A percentile compares a stretch with the other conserved stretches of the same genome.
Evolutionary conservation across 2,113 vertebrate genomes (phyloP).

Genomic region (Proteles cristata): DNA sequence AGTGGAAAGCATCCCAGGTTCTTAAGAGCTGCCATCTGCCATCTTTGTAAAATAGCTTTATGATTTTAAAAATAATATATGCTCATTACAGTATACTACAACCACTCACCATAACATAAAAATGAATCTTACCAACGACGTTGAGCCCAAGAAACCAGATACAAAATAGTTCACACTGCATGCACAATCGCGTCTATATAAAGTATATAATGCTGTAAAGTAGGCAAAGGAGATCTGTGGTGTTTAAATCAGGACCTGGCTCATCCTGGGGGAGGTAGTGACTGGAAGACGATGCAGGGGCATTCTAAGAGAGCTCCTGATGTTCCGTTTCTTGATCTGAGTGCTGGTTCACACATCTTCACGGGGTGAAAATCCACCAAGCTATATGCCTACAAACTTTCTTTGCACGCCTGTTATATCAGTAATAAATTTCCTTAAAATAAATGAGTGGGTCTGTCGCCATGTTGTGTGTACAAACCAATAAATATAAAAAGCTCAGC

Average conservation of each 20-base stretch:
- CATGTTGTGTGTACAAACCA: neutral
- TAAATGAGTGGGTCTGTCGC: neutral
- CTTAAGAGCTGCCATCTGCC: neutral
- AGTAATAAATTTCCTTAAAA: conserved; percentile 15
- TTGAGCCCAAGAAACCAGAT: neutral
- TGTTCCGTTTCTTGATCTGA: neutral
- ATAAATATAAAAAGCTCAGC: neutral
- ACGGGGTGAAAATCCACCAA: neutral
- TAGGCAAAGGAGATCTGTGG: neutral
- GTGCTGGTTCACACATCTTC: neutral
- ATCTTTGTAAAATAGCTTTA: neutral
- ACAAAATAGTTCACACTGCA: neutral
- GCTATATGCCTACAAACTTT: neutral
- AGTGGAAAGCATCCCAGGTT: neutral
- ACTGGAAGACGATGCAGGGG: neutral
- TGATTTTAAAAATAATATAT: conserved; percentile 7
- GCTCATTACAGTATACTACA: neutral
- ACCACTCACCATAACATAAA: neutral
- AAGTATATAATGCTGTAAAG: neutral
- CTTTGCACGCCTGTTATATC: neutral
- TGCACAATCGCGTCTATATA: neutral
- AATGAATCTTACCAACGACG: neutral
- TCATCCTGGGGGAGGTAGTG: neutral
- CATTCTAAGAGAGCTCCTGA: neutral
- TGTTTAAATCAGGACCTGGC: conserved; percentile 15